Base-by-base conservation (phyloP, 2,888 invertebrate species). In the Nephrotoma appendiculata region DNA sequence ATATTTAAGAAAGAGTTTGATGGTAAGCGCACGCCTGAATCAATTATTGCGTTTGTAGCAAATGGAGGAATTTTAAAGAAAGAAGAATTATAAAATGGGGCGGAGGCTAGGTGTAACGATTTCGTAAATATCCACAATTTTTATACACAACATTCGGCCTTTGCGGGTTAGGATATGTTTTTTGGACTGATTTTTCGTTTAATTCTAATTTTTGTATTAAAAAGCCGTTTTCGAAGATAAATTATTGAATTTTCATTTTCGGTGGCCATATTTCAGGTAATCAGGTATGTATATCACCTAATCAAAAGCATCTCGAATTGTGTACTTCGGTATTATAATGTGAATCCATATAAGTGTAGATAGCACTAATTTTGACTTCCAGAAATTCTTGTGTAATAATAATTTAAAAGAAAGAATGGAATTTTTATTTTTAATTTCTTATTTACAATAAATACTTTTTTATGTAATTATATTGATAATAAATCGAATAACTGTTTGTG, bases 11-110 rank as follows among this genome's bases (percentile, higher is more conserved):
- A 92, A 0, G 93, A 93, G 86, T 95, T 95, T 90, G 91, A 91
- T 0, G 94, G 94, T 0, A 92, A 93, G 84, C 91, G 94, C 7
- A 93, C 92, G 0, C 89, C 90, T 0, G 93, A 93, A 0, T 94
- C 94, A 88, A 92, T 96, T 90, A 90, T 93, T 11, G 89, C 90
- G 0, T 95, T 94, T 90, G 92, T 93, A 89, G 87, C 87, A 86
- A 31, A 88, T 86, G 84, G 87, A 84, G 57, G 86, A n/a, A 45
- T 7, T 44, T 44, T 86, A 9, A 71, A 71, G n/a, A 89, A 90
- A 88, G 89, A 90, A 86, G 90, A 90, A 89, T 87, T 90, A 44
- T 90, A 89, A 71, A 31, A 71, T 31, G 71, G 11, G 6, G 5
- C 7, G 31, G 71, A 9, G 4, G 31, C 9, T 31, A 71, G 31